These are phyloP conservation scores for Peucedramus taeniatus DNA, from an alignment of 2,113 vertebrate genomes.

Conservation along the genomic window DNA sequence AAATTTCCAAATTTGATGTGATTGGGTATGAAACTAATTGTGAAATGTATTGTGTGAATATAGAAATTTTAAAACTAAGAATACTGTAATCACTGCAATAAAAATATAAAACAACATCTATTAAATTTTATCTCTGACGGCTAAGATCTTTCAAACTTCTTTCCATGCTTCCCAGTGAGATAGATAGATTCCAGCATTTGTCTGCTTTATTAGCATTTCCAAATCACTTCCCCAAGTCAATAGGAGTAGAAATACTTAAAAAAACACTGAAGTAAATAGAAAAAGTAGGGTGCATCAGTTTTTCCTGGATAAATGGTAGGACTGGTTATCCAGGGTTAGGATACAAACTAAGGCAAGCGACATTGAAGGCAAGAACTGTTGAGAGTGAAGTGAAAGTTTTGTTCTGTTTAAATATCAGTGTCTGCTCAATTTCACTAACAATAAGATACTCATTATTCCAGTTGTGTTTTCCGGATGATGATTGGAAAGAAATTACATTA, in stretches of 20 bases:
- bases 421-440: background rate
- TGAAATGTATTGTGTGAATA: background rate
- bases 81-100: background rate
- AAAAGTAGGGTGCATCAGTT: background rate
- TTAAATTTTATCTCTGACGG: background rate
- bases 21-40: background rate
- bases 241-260: background rate
- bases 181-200: background rate
- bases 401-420: background rate
- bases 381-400: background rate
- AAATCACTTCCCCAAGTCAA: background rate
- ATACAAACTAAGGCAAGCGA: background rate
- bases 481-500: background rate
- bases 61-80: background rate
- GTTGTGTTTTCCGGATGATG: background rate
- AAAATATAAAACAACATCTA: background rate
- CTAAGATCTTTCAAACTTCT: background rate
- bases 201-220: background rate
- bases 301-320: background rate
- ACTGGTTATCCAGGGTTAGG: background rate
- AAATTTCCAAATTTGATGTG: background rate
- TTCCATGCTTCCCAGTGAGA: background rate
- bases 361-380: background rate
- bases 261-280: rapidly evolving
- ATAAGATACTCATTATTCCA: background rate